A percentile compares a stretch with the other conserved stretches of the same genome.
Conservation (phyloP, 2,113 vertebrate genomes). For the Onychorhynchus coronatus region DNA sequence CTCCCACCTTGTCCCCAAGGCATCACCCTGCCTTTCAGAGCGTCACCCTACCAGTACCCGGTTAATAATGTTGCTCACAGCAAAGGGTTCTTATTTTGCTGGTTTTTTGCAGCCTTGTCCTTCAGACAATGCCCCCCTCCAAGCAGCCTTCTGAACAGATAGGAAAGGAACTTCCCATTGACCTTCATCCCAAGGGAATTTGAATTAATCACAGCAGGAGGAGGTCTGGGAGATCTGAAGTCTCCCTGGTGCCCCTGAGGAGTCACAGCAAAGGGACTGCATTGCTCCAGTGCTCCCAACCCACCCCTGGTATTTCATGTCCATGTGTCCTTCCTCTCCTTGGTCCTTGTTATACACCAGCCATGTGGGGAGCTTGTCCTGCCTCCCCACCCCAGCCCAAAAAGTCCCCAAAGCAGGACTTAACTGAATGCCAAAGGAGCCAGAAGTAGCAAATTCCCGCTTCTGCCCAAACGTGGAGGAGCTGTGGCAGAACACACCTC, state of each 20-base stretch:
- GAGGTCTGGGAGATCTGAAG: neutral
- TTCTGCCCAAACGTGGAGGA: neutral
- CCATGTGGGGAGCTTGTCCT: neutral
- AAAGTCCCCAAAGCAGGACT: neutral
- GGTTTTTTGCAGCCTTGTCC: neutral
- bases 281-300: rapidly evolving
- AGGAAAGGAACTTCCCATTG: neutral
- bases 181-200: neutral
- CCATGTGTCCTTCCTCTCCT: neutral
- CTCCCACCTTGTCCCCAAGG: neutral
- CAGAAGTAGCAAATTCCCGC: neutral
- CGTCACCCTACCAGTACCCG: no score
- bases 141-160: neutral
- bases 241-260: no score
- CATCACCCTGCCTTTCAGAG: neutral
- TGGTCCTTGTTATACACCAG: neutral
- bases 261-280: neutral
- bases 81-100: neutral
- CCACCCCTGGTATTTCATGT: neutral
- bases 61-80: neutral
- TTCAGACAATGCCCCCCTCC: neutral
- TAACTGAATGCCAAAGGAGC: neutral
- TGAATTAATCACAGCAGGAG: neutral
- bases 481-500: neutral
- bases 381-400: neutral